These are phyloP conservation scores for Xiphydria camelus DNA, from an alignment of 2,888 invertebrate species.

Conservation along the genomic window DNA sequence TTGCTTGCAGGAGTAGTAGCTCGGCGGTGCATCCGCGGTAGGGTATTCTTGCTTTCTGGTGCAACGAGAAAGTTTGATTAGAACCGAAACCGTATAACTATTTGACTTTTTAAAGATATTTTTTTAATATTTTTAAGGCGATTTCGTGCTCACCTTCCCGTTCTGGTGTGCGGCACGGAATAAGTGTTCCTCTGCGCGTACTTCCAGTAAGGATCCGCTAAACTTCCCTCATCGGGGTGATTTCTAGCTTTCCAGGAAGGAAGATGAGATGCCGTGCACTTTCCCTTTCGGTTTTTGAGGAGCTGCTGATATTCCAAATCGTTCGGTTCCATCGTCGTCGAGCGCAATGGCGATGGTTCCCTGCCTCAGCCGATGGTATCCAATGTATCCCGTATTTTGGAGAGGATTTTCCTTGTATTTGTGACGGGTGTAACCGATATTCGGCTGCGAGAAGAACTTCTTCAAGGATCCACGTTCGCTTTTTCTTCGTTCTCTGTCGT, in stretches of 20 bases:
- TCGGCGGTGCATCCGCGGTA: constrained; percentile 25
- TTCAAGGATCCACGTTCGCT: no score
- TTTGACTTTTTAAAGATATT: no score
- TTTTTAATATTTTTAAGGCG: neutral
- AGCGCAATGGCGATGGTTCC: neutral
- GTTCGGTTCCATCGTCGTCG: neutral
- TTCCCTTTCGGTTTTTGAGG: constrained; percentile 20
- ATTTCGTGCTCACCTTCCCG: constrained; percentile 29
- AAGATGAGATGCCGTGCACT: constrained; percentile 21
- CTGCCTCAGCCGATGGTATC: no score
- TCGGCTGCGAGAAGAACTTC: no score
- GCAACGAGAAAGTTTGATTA: no score
- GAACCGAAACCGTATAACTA: no score
- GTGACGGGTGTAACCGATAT: no score
- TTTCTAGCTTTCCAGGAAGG: constrained; percentile 26
- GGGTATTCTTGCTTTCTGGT: constrained; percentile 24
- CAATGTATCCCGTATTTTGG: neutral
- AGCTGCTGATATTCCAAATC: neutral
- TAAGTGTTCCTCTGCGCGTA: constrained; percentile 24
- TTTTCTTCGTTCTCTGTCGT: no score
- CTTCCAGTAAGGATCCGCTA: constrained; percentile 28
- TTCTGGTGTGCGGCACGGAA: constrained; percentile 13
- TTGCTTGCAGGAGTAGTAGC: constrained; percentile 27
- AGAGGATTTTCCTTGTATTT: neutral
- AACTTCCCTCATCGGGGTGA: constrained; percentile 15